These are phyloP conservation scores for Mamestra configurata DNA, from an alignment of 1,140 invertebrate genomes.

Conservation along the genomic window DNA sequence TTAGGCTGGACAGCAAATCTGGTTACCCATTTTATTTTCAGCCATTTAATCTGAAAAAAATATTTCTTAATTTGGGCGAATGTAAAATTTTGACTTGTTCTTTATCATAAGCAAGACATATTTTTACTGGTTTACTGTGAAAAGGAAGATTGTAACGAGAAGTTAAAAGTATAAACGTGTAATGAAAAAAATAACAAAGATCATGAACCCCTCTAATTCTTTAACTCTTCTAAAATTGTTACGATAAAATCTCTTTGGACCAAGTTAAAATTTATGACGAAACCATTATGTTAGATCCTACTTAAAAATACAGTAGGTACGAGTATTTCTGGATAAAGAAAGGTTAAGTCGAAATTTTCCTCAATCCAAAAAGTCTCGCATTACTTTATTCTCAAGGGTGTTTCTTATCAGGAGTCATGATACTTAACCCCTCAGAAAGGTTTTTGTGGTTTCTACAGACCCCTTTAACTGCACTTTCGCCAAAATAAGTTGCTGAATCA, in stretches of 20 bases:
- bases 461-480: background rate
- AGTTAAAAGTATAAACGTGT: no score
- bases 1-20: background rate
- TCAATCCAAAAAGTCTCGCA: background rate
- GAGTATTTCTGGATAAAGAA: background rate
- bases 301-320: background rate
- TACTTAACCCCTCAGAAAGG: background rate
- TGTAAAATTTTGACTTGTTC: no score
- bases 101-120: no score
- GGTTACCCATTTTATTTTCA: no score
- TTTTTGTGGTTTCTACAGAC: background rate
- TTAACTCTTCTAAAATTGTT: no score
- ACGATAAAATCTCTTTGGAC: no score
- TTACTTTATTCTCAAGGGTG: conserved; percentile 18
- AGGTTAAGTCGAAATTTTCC: conserved; percentile 15
- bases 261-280: conserved; percentile 10
- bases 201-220: no score
- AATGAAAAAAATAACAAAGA: no score
- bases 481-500: background rate
- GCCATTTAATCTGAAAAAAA: no score
- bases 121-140: no score
- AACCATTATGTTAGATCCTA: background rate
- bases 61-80: no score
- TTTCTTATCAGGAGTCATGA: conserved; percentile 19
- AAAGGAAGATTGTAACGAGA: no score